Percentiles rank a stretch among this genome's conserved stretches.
phyloP scores from a whole-genome alignment of 1,140 invertebrate genomes.

The Drosophila trapezifrons region DNA sequence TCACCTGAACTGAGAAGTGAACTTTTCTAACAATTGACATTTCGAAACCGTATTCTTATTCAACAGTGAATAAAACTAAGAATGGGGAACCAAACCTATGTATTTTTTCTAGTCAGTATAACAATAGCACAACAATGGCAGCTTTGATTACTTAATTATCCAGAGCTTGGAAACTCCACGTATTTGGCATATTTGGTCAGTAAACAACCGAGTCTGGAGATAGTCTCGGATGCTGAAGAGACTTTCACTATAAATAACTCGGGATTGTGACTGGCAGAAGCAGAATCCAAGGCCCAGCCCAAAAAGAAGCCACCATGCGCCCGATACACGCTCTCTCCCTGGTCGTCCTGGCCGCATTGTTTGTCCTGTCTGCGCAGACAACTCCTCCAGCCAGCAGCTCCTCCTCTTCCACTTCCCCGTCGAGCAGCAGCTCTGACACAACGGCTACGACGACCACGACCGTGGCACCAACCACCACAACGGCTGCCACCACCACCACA shows the following conservation, averaged over 20 bases:
- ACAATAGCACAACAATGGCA: too few relatives aligned
- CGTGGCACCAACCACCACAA: too few relatives aligned
- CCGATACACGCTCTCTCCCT: slow-evolving; percentile 1
- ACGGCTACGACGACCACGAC: too few relatives aligned
- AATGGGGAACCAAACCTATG: too few relatives aligned
- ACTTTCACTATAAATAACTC: slow-evolving; percentile 17
- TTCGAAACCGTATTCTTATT: too few relatives aligned
- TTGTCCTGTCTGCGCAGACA: slow-evolving; percentile 1
- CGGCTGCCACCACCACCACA: too few relatives aligned
- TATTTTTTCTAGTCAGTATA: too few relatives aligned
- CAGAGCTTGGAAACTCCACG: slow-evolving; percentile 2
- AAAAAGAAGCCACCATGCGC: slow-evolving; percentile 13
- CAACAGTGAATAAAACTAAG: background rate
- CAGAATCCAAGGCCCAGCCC: background rate
- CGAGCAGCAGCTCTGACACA: too few relatives aligned
- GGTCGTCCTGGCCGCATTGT: background rate
- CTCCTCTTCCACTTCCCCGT: too few relatives aligned
- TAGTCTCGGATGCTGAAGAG: slow-evolving; percentile 1
- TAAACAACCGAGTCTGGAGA: slow-evolving; percentile 8
- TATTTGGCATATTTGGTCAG: slow-evolving; percentile 2
- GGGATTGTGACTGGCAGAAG: background rate
- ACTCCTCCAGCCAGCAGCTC: background rate
- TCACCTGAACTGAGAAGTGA: too few relatives aligned
- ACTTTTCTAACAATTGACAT: too few relatives aligned
- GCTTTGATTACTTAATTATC: slow-evolving; percentile 18